A percentile compares a stretch with the other conserved stretches of the same genome.
These are phyloP conservation scores for Cavia aperea DNA, from an alignment of 2,113 vertebrate genomes.

Conservation along the genomic window DNA sequence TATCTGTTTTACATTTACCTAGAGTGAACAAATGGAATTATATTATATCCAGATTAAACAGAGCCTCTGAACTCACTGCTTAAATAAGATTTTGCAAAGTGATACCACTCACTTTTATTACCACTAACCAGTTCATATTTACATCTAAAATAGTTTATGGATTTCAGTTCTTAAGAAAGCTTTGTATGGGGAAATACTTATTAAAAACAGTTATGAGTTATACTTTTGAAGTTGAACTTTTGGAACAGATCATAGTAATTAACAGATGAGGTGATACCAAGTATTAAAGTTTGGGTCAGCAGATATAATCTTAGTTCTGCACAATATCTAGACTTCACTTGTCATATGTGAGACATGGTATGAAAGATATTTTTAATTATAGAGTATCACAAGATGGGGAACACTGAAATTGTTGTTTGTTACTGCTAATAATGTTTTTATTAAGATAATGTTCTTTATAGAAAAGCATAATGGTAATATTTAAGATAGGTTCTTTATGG, in stretches of 20 bases:
- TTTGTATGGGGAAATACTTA: neutral
- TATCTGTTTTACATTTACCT: neutral
- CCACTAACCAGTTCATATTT: neutral
- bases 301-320: slow-evolving; percentile 20
- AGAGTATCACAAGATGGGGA: neutral
- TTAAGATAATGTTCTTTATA: neutral
- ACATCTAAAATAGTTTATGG: neutral
- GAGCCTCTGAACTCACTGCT: neutral
- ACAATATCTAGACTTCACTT: neutral
- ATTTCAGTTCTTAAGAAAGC: neutral
- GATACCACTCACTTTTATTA: neutral
- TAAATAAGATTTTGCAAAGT: neutral
- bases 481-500: slow-evolving; percentile 12
- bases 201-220: neutral
- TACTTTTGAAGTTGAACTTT: neutral
- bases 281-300: neutral
- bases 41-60: neutral
- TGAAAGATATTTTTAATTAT: neutral
- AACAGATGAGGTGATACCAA: neutral
- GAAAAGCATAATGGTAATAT: neutral
- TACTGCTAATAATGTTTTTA: slow-evolving; percentile 4
- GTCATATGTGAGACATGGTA: neutral
- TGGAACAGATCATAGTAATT: slow-evolving; percentile 6
- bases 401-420: neutral
- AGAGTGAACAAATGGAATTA: neutral